phyloP scores from a whole-genome alignment of 2,797 vertebrate genomes.

The Sciurus carolinensis region DNA sequence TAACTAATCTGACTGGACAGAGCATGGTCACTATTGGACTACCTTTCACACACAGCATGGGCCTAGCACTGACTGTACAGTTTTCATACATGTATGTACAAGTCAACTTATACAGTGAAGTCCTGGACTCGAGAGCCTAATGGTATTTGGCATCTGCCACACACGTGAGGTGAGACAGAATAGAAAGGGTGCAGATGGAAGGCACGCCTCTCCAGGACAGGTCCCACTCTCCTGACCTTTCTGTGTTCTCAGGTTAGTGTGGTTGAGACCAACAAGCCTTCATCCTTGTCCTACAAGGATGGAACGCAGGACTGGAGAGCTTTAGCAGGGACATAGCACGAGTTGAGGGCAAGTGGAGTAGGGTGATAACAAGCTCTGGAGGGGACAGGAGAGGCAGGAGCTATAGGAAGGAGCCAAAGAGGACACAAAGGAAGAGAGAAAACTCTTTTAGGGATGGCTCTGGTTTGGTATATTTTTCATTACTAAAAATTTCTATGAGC shows the following conservation, averaged over 20 bases:
- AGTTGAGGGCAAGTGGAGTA: not conserved
- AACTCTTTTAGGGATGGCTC: not conserved
- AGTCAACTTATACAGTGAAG: not conserved
- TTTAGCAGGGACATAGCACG: not conserved
- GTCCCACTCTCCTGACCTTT: not conserved
- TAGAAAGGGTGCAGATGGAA: not conserved
- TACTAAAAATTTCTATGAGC: not conserved
- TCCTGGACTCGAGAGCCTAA: not conserved
- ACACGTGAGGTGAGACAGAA: not conserved
- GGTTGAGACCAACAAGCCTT: not conserved
- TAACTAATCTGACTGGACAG: not conserved
- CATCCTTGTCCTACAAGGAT: not conserved
- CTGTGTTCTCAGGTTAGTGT: not conserved
- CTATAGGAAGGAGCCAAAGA: not conserved
- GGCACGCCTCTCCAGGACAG: not conserved
- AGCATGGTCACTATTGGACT: not conserved
- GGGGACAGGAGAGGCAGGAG: not conserved
- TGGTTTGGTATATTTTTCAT: not conserved
- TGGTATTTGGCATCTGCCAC: not conserved
- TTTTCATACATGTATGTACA: too few relatives aligned
- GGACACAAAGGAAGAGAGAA: not conserved
- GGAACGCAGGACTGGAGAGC: not conserved
- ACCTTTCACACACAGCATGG: fast-evolving
- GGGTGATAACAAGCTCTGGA: too few relatives aligned
- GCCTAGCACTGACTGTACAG: not conserved